Evolutionary conservation across 2,888 invertebrate species (phyloP).

Genomic region (Amiota minor): DNA sequence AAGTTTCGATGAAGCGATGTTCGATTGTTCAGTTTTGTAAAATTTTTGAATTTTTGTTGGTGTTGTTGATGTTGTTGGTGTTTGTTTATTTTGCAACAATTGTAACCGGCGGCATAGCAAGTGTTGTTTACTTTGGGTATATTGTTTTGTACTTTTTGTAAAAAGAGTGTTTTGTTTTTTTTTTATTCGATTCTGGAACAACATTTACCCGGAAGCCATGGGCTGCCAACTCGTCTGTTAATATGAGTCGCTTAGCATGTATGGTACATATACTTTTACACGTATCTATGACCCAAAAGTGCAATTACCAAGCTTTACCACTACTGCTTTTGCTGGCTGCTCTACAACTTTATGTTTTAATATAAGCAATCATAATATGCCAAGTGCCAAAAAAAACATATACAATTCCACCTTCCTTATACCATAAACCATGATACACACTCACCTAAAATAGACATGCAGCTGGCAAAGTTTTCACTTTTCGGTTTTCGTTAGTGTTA

Average conservation of each 20-base stretch:
- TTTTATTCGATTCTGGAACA: background rate
- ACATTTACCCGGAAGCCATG: conserved; percentile 48
- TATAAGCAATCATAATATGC: conserved; percentile 13
- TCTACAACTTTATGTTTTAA: conserved; percentile 51
- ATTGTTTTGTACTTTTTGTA: conserved; percentile 31
- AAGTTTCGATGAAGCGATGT: no score
- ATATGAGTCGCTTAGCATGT: no score
- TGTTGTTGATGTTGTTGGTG: no score
- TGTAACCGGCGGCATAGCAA: conserved; percentile 24
- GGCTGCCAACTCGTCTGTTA: conserved; percentile 11
- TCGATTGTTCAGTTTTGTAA: no score
- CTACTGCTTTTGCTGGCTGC: conserved; percentile 4
- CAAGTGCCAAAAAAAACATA: conserved; percentile 31
- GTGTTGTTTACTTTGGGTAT: conserved; percentile 21
- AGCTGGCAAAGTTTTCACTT: conserved; percentile 23
- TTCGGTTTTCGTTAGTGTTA: conserved; percentile 44
- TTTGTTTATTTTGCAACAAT: conserved; percentile 34
- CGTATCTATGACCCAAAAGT: conserved; percentile 27
- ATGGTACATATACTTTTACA: no score
- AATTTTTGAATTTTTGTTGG: no score
- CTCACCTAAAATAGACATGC: conserved; percentile 55
- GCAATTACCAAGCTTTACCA: conserved; percentile 8
- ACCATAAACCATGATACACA: conserved; percentile 55
- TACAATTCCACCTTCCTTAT: conserved; percentile 51
- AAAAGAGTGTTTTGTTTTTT: background rate